A percentile compares a stretch with the other conserved stretches of the same genome.
Evolutionary conservation across 2,797 vertebrate species (phyloP).

Genomic region (Periophthalmus magnuspinnatus): DNA sequence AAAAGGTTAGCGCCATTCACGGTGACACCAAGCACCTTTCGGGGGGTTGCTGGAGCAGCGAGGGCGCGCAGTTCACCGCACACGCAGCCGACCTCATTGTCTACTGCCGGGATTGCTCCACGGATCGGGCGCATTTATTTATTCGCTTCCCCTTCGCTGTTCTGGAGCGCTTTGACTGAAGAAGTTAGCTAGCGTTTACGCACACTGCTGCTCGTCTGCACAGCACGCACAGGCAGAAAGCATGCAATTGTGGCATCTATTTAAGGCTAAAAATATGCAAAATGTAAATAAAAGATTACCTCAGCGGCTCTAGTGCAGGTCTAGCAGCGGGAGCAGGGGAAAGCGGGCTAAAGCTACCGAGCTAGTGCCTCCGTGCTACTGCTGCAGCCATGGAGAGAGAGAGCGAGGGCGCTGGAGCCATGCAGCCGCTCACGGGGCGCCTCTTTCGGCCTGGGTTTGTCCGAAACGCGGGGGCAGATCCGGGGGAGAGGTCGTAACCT

Average conservation of each 20-base stretch:
- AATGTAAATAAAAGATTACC: conserved; percentile 22
- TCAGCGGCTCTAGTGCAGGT: conserved; percentile 47
- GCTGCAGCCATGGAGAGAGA: conserved; percentile 60
- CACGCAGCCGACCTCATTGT: conserved; percentile 44
- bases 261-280: conserved; percentile 34
- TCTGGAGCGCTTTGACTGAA: conserved; percentile 26
- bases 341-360: conserved; percentile 58
- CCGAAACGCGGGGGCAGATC: conserved; percentile 14
- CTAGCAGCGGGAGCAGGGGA: conserved; percentile 16
- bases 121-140: conserved; percentile 67
- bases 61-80: conserved; percentile 60
- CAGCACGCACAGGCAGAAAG: background rate
- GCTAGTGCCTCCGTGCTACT: conserved; percentile 66
- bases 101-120: conserved; percentile 38
- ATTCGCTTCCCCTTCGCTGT: conserved; percentile 39
- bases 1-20: conserved; percentile 74
- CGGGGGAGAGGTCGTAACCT: conserved; percentile 23
- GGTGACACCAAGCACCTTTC: conserved; percentile 61
- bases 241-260: conserved; percentile 17
- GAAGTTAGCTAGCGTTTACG: conserved; percentile 59
- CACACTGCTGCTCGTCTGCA: background rate
- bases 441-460: conserved; percentile 39
- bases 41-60: conserved; percentile 20
- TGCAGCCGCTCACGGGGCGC: conserved; percentile 33
- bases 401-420: conserved; percentile 34